A percentile compares a stretch with the other conserved stretches of the same genome.
Evolutionary conservation across 2,888 invertebrate genomes (phyloP).

Genomic region (Mantis religiosa): DNA sequence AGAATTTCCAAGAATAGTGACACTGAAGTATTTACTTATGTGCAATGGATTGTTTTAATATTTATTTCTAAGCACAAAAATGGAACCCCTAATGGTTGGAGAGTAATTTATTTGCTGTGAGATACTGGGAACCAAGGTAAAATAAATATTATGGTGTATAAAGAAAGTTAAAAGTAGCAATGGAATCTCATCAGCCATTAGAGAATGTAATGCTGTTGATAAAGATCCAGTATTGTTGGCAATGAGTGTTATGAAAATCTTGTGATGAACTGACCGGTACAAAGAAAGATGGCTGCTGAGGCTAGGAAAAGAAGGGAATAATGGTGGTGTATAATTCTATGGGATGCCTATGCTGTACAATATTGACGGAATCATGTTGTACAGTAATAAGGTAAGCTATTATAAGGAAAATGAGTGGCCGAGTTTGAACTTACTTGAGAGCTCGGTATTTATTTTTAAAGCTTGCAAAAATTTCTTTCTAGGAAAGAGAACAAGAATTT

Average conservation of each 20-base stretch:
- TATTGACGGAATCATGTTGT: background rate
- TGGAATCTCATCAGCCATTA: background rate
- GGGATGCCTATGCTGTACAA: background rate
- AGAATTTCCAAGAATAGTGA: background rate
- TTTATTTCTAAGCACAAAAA: conserved; percentile 31
- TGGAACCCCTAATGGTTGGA: background rate
- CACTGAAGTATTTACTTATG: conserved; percentile 21
- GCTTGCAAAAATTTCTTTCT: conserved; percentile 22
- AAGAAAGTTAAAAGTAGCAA: background rate
- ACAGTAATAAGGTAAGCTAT: background rate
- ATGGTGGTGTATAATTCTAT: background rate
- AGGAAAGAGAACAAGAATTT: conserved; percentile 19
- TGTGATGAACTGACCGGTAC: background rate
- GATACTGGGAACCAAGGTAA: background rate
- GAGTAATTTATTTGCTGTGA: conserved; percentile 18
- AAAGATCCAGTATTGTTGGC: background rate
- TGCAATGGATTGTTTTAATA: conserved; percentile 31
- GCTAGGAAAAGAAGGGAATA: background rate
- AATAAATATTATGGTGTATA: background rate
- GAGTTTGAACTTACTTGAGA: background rate
- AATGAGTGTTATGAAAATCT: too few species aligned
- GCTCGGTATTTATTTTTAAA: conserved; percentile 18
- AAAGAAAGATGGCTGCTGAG: background rate
- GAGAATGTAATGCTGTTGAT: background rate
- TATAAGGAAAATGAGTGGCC: background rate